Conservation (phyloP, 1,140 invertebrate species). For the Tetramorium parvispinum region DNA sequence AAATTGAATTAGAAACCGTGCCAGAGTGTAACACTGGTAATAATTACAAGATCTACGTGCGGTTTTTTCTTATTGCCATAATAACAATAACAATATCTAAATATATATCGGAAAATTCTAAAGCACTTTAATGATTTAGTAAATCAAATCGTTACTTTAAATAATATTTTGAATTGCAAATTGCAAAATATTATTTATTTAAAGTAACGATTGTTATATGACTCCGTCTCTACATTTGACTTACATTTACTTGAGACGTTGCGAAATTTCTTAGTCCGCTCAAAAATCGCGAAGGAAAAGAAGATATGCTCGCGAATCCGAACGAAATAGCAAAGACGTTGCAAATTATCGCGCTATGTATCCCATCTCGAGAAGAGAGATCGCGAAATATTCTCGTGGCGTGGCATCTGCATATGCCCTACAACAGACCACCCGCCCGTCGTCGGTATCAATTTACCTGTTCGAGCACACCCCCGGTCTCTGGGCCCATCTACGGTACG, state of each 20-base stretch:
- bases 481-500: not conserved
- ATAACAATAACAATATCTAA: not conserved
- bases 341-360: slow-evolving; percentile 53
- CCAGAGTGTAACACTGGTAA: not conserved
- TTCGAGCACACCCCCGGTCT: not conserved
- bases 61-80: not conserved
- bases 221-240: not conserved
- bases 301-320: not conserved
- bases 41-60: not conserved
- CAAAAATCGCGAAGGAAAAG: not conserved
- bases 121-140: not conserved
- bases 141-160: too few species aligned
- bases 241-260: not conserved
- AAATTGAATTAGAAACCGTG: not conserved
- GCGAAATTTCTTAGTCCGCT: slow-evolving; percentile 11
- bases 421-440: slow-evolving; percentile 24
- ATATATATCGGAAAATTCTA: not conserved
- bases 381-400: slow-evolving; percentile 38
- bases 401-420: slow-evolving; percentile 54
- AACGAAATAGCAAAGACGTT: not conserved
- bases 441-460: slow-evolving; percentile 62
- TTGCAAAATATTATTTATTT: not conserved
- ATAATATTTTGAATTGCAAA: too few species aligned
- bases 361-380: not conserved
- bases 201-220: not conserved